These are phyloP conservation scores for Rhopalosiphum padi DNA, from an alignment of 1,140 invertebrate species.

Conservation along the genomic window DNA sequence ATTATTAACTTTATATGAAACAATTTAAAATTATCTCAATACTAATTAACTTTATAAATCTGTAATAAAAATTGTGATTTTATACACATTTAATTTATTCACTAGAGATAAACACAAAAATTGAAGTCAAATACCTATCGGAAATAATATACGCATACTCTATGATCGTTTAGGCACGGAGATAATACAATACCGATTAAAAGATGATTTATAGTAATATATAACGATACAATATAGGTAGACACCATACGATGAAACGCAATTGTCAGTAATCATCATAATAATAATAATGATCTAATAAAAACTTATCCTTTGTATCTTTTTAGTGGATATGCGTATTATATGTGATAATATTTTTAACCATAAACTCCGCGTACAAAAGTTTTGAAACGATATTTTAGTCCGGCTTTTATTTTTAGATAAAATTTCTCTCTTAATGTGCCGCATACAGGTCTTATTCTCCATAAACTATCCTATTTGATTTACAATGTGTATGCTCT, in stretches of 20 bases:
- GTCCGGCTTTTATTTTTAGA: not conserved
- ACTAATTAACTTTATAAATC: not conserved
- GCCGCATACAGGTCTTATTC: not conserved
- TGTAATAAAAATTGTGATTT: no score
- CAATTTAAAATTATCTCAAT: not conserved
- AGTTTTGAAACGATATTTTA: not conserved
- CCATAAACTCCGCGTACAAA: not conserved
- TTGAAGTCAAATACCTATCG: not conserved
- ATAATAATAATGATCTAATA: not conserved
- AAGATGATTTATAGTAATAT: no score
- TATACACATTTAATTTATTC: not conserved
- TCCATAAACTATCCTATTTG: not conserved
- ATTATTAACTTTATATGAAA: not conserved
- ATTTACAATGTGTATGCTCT: not conserved
- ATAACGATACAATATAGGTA: not conserved
- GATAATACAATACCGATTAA: no score
- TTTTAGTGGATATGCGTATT: not conserved
- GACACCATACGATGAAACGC: not conserved
- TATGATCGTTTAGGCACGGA: no score
- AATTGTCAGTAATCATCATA: not conserved
- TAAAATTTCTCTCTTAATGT: not conserved
- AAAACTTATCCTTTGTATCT: not conserved
- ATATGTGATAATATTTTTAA: not conserved
- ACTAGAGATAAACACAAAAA: not conserved
- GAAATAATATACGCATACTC: not conserved